Evolutionary conservation across 2,797 vertebrate species (phyloP).

Genomic region (Naso thynnoides): DNA sequence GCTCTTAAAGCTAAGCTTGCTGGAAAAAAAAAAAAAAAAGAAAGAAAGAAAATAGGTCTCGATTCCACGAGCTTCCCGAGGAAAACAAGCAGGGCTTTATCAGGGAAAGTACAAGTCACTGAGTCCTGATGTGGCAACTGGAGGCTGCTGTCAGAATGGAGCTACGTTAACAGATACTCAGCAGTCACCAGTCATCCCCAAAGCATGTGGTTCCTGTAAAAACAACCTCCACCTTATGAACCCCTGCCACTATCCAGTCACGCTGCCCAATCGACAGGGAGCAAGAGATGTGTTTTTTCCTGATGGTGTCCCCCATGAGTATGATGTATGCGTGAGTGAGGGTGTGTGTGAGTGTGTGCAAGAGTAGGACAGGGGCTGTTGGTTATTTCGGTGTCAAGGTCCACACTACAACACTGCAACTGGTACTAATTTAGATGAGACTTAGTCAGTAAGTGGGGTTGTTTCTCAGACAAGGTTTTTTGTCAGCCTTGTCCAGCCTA

Average conservation of each 20-base stretch:
- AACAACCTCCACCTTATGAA: slow-evolving; percentile 60
- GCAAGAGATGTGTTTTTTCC: slow-evolving; percentile 81
- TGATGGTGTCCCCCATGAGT: slow-evolving; percentile 74
- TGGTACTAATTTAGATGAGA: slow-evolving; percentile 68
- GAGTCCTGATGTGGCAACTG: slow-evolving; percentile 71
- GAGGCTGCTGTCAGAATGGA: slow-evolving; percentile 71
- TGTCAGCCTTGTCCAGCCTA: slow-evolving; percentile 42
- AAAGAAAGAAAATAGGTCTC: slow-evolving; percentile 27
- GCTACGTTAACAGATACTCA: slow-evolving; percentile 76
- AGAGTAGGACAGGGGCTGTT: slow-evolving; percentile 55
- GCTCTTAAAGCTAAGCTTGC: slow-evolving; percentile 62
- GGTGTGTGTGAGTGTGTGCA: slow-evolving; percentile 47
- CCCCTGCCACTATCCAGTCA: slow-evolving; percentile 67
- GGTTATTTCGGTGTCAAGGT: slow-evolving; percentile 67
- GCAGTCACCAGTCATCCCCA: slow-evolving; percentile 74
- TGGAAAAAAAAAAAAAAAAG: slow-evolving; percentile 8
- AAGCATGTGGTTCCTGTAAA: slow-evolving; percentile 84
- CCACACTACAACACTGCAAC: slow-evolving; percentile 53
- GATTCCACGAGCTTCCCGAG: slow-evolving; percentile 70
- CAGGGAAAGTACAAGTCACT: slow-evolving; percentile 77
- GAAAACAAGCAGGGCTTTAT: slow-evolving; percentile 80
- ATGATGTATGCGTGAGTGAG: slow-evolving; percentile 65
- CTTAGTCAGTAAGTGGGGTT: slow-evolving; percentile 13
- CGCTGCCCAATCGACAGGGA: slow-evolving; percentile 53
- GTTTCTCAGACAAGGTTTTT: slow-evolving; percentile 41